Evolutionary conservation across 1,140 invertebrate species (phyloP).

Genomic region (Magallana ariakensis): DNA sequence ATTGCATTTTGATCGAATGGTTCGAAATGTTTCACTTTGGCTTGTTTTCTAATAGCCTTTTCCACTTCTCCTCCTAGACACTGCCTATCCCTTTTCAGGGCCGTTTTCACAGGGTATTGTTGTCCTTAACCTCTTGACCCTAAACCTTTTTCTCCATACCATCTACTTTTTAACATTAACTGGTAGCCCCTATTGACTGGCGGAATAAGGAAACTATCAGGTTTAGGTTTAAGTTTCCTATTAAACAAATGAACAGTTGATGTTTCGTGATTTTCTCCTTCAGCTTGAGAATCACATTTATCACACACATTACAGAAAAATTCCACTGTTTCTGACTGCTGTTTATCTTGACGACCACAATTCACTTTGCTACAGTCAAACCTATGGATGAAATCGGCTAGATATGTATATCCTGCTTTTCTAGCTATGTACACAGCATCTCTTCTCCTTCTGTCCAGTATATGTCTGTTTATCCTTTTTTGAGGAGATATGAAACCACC

Average conservation of each 20-base stretch:
- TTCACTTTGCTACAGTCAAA: no score
- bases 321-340: slow-evolving; percentile 59
- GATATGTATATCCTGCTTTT: no score
- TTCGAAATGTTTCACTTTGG: slow-evolving; percentile 86
- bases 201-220: slow-evolving; percentile 86
- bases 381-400: no score
- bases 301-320: slow-evolving; percentile 85
- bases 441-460: no score
- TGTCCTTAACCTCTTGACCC: slow-evolving; percentile 86
- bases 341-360: slow-evolving; percentile 57
- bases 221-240: slow-evolving; percentile 82
- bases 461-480: no score
- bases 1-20: slow-evolving; percentile 82
- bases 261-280: slow-evolving; percentile 83
- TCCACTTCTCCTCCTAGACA: slow-evolving; percentile 85
- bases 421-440: no score
- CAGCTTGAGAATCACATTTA: slow-evolving; percentile 81
- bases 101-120: slow-evolving; percentile 89
- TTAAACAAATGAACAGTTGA: slow-evolving; percentile 90
- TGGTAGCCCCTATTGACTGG: slow-evolving; percentile 88
- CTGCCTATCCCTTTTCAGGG: slow-evolving; percentile 87
- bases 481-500: no score
- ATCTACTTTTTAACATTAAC: slow-evolving; percentile 88
- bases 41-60: slow-evolving; percentile 68
- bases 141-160: slow-evolving; percentile 88